Evolutionary conservation across 1,140 invertebrate species (phyloP).

Genomic region (Drosophila auraria): DNA sequence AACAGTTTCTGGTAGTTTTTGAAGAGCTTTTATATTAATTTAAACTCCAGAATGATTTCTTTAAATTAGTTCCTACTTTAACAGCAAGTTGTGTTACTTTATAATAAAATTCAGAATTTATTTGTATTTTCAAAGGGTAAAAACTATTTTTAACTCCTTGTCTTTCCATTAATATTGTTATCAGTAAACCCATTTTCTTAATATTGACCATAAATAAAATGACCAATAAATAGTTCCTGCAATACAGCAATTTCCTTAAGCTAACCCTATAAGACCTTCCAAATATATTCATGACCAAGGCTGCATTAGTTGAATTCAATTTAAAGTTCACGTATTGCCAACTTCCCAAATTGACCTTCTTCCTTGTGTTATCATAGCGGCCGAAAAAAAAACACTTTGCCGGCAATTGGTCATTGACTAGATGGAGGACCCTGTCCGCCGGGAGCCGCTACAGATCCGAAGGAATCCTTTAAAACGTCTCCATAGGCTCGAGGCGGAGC

Average conservation of each 20-base stretch:
- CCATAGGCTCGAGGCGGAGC: slow-evolving; percentile 27
- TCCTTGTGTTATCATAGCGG: slow-evolving; percentile 12
- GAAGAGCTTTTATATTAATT: too few relatives aligned
- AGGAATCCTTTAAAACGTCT: slow-evolving; percentile 22
- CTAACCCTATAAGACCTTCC: not conserved
- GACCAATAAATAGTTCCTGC: not conserved
- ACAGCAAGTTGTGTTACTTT: too few relatives aligned
- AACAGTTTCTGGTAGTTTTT: too few relatives aligned
- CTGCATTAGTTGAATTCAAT: slow-evolving; percentile 14
- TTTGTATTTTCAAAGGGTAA: not conserved
- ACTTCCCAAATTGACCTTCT: slow-evolving; percentile 28
- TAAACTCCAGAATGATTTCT: too few relatives aligned
- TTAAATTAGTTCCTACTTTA: too few relatives aligned
- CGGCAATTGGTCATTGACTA: slow-evolving; percentile 40
- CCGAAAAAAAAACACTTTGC: slow-evolving; percentile 14
- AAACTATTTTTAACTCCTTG: too few relatives aligned
- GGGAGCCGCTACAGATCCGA: not conserved
- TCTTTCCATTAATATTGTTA: not conserved
- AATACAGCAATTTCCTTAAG: not conserved
- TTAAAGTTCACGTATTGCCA: slow-evolving; percentile 18
- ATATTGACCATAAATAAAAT: not conserved
- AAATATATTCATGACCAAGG: slow-evolving; percentile 5
- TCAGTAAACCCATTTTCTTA: not conserved
- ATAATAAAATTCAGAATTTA: not conserved
- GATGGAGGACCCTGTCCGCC: not conserved